Evolutionary conservation across 2,797 vertebrate genomes (phyloP).

Genomic region (Darevskia mixta): DNA sequence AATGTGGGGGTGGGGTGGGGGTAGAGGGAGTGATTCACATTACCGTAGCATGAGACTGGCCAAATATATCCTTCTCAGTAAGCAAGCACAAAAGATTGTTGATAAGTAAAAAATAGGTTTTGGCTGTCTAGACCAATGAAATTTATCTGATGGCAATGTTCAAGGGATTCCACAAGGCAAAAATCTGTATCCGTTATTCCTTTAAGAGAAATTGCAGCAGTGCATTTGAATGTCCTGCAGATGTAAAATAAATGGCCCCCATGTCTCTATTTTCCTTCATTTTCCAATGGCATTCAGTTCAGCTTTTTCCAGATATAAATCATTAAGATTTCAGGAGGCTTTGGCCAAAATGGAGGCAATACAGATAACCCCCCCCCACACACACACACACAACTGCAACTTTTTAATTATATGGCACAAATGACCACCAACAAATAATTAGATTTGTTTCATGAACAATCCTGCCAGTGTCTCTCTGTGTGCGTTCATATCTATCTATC

Average conservation of each 20-base stretch:
- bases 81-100: neutral
- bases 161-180: neutral
- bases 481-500: neutral
- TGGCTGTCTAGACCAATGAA: neutral
- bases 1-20: too few species aligned
- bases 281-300: neutral
- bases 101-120: neutral
- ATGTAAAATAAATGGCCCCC: neutral
- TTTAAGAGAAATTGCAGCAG: neutral
- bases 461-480: neutral
- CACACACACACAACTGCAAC: neutral
- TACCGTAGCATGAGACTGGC: neutral
- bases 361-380: neutral
- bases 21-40: neutral
- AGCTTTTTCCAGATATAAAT: neutral
- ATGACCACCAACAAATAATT: neutral
- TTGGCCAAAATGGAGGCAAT: neutral
- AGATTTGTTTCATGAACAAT: neutral
- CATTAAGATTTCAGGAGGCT: neutral
- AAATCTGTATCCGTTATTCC: neutral
- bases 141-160: conserved; percentile 14
- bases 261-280: neutral
- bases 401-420: neutral
- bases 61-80: neutral
- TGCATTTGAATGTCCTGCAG: neutral